phyloP scores from a whole-genome alignment of 1,140 invertebrate species.

The Pogonognathellus flavescens region DNA sequence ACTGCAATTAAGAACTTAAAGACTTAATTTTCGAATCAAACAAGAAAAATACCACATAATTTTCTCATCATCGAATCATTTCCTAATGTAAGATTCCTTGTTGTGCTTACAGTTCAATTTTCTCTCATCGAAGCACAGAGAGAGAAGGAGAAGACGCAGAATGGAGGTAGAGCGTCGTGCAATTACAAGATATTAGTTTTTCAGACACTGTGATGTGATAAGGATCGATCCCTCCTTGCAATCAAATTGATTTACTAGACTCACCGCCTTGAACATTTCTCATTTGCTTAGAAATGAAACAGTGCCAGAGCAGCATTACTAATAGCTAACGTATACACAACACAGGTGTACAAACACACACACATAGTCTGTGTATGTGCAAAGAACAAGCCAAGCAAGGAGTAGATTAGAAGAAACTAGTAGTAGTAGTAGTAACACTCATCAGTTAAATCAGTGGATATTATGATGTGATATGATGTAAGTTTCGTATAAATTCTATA shows the following conservation, averaged over 20 bases:
- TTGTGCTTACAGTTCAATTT: conserved; percentile 1
- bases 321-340: neutral
- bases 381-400: neutral
- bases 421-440: neutral
- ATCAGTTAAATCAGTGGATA: conserved; percentile 48
- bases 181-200: conserved; percentile 59
- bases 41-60: neutral
- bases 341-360: neutral
- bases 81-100: neutral
- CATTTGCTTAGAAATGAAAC: conserved; percentile 36
- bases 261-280: conserved; percentile 50
- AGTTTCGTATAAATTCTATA: neutral
- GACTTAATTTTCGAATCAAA: conserved; percentile 37
- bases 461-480: neutral
- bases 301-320: neutral
- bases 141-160: neutral
- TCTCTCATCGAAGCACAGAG: neutral
- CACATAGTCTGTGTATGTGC: neutral
- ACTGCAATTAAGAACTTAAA: conserved; percentile 9
- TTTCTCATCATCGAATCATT: neutral
- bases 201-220: conserved; percentile 51
- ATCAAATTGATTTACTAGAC: conserved; percentile 60
- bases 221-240: conserved; percentile 56
- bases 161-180: conserved; percentile 34
- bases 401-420: conserved; percentile 31